Evolutionary conservation across 2,113 vertebrate genomes (phyloP).

Genomic region (Takifugu bimaculatus): DNA sequence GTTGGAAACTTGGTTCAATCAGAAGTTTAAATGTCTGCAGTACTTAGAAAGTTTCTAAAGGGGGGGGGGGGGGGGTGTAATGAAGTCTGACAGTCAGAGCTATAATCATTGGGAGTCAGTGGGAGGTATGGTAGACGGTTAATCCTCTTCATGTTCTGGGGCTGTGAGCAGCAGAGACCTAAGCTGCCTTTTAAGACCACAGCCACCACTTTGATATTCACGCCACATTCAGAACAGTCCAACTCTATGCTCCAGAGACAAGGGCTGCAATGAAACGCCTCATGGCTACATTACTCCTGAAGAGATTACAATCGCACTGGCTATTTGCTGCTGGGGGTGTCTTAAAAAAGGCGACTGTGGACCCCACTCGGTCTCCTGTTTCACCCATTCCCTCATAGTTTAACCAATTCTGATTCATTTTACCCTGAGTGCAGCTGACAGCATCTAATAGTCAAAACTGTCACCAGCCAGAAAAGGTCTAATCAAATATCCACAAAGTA

Average conservation of each 20-base stretch:
- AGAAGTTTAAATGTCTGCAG: slow-evolving; percentile 58
- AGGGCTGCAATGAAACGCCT: slow-evolving; percentile 45
- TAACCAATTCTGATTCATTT: slow-evolving; percentile 28
- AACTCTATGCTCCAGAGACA: slow-evolving; percentile 38
- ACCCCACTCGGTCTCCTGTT: slow-evolving; percentile 17
- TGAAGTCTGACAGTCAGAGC: slow-evolving; percentile 67
- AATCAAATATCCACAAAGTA: slow-evolving; percentile 1
- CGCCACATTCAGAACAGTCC: slow-evolving; percentile 50
- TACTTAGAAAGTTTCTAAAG: slow-evolving; percentile 44
- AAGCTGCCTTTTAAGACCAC: slow-evolving; percentile 65
- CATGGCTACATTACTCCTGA: slow-evolving; percentile 49
- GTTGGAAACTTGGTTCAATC: slow-evolving; percentile 39
- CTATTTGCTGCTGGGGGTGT: slow-evolving; percentile 48
- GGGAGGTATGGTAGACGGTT: slow-evolving; percentile 59
- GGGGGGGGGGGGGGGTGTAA: slow-evolving; percentile 44
- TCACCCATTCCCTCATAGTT: slow-evolving; percentile 14
- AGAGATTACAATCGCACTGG: slow-evolving; percentile 53
- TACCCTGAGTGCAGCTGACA: neutral
- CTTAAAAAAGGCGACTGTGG: slow-evolving; percentile 36
- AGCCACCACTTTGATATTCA: slow-evolving; percentile 58
- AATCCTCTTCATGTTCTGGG: slow-evolving; percentile 71
- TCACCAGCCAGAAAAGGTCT: slow-evolving; percentile 1
- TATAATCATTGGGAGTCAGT: slow-evolving; percentile 68
- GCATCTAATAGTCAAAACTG: neutral
- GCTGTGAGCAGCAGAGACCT: slow-evolving; percentile 67